phyloP scores from a whole-genome alignment of 2,797 vertebrate genomes.

The Acomys russatus region DNA sequence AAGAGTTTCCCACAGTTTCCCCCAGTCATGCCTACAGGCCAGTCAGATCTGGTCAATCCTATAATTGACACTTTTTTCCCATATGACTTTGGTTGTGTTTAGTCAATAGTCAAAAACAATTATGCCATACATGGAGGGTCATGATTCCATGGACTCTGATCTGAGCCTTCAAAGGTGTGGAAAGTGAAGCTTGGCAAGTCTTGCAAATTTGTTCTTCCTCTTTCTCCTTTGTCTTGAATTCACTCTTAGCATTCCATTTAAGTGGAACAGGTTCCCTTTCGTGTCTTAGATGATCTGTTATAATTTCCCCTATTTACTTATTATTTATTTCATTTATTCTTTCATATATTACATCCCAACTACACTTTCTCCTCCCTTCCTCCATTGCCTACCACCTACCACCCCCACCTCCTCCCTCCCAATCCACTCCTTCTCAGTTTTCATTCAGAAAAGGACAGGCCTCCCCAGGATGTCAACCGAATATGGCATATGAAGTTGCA shows the following conservation, averaged over 20 bases:
- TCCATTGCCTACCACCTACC: too few species aligned
- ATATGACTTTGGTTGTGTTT: not conserved
- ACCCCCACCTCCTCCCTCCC: too few species aligned
- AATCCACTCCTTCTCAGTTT: too few species aligned
- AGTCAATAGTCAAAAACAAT: not conserved
- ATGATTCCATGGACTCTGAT: not conserved
- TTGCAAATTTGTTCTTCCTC: not conserved
- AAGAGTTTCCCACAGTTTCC: not conserved
- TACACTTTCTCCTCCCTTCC: too few species aligned
- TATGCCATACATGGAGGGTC: too few species aligned
- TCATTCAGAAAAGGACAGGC: too few species aligned
- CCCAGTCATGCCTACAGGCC: not conserved
- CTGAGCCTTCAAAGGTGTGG: not conserved
- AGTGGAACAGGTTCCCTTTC: not conserved
- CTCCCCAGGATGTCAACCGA: too few species aligned
- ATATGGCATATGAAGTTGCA: too few species aligned
- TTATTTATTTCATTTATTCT: too few species aligned
- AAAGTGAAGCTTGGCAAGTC: not conserved
- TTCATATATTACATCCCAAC: too few species aligned
- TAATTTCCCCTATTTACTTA: not conserved
- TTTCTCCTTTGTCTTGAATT: not conserved
- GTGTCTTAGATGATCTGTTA: constrained; percentile 1
- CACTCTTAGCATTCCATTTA: not conserved
- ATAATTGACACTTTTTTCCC: not conserved
- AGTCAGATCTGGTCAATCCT: not conserved